phyloP scores from a whole-genome alignment of 1,140 invertebrate genomes.

The Penaeus japonicus region DNA sequence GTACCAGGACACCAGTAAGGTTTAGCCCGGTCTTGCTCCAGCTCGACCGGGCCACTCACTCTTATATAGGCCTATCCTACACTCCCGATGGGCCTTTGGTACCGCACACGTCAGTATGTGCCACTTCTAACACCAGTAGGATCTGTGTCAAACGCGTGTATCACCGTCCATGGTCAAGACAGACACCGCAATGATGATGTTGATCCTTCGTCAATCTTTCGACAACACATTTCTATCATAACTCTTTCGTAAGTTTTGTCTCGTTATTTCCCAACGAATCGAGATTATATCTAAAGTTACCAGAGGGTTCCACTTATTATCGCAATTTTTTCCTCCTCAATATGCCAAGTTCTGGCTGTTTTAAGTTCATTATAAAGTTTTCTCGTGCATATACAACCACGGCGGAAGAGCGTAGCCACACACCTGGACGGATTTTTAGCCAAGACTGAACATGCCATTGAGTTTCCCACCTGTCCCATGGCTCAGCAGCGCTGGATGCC shows the following conservation, averaged over 20 bases:
- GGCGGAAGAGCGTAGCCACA: background rate
- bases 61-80: no score
- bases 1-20: slow-evolving; percentile 11
- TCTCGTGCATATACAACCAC: background rate
- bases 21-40: slow-evolving; percentile 15
- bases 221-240: background rate
- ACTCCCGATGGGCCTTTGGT: no score
- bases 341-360: background rate
- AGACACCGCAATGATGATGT: background rate
- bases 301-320: background rate
- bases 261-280: no score
- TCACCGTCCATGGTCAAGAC: background rate
- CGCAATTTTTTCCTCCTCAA: background rate
- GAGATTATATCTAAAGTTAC: no score
- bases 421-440: background rate
- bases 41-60: no score
- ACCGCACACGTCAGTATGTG: no score
- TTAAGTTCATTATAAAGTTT: background rate
- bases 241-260: no score
- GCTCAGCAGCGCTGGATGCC: background rate
- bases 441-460: slow-evolving; percentile 33
- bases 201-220: background rate
- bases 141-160: background rate
- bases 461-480: slow-evolving; percentile 37
- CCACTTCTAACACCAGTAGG: no score